A percentile compares a stretch with the other conserved stretches of the same genome.
Conservation (phyloP, 1,140 invertebrate genomes). For the Parapsyche elsis region DNA sequence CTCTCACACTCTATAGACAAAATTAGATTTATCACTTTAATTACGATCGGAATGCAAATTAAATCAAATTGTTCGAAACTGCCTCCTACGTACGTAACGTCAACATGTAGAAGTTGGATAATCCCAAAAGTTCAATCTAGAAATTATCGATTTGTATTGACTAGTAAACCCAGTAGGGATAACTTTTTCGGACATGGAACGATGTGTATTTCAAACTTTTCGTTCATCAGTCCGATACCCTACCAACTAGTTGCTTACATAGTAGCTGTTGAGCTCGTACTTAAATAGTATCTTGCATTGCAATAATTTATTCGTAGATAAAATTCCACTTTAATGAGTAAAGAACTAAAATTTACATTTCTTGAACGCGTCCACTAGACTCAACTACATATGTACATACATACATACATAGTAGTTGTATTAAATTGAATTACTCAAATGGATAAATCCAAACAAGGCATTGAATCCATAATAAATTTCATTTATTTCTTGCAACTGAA, state of each 20-base stretch:
- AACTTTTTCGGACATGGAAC: too few relatives aligned
- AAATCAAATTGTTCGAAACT: not conserved
- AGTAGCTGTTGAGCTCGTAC: too few relatives aligned
- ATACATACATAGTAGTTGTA: too few relatives aligned
- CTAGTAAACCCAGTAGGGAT: too few relatives aligned
- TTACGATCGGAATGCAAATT: not conserved
- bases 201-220: too few relatives aligned
- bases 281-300: too few relatives aligned
- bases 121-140: too few relatives aligned
- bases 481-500: not conserved
- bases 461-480: not conserved
- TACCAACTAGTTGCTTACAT: too few relatives aligned
- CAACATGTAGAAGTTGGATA: too few relatives aligned
- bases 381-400: not conserved
- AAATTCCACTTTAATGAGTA: not conserved
- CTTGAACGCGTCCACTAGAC: not conserved
- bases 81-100: not conserved
- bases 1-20: not conserved
- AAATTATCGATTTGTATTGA: too few relatives aligned
- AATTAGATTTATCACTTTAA: conserved; percentile 4
- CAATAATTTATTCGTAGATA: not conserved
- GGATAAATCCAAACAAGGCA: not conserved
- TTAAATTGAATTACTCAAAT: not conserved
- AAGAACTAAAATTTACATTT: conserved; percentile 14
- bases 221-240: too few relatives aligned